These are phyloP conservation scores for Notothenia rossii DNA, from an alignment of 2,113 vertebrate species.

Conservation along the genomic window DNA sequence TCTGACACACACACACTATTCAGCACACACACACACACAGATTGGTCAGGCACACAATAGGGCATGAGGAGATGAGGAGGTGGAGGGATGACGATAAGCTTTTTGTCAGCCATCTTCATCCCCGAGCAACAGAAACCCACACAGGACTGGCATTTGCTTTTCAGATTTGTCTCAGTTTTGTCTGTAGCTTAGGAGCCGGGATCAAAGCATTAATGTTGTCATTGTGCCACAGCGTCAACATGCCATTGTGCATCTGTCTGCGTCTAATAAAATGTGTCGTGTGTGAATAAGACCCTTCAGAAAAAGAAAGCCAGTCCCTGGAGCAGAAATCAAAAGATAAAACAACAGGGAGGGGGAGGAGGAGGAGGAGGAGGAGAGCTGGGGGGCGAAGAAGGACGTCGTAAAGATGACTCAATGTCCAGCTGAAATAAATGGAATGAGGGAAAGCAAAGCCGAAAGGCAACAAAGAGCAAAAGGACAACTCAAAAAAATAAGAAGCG, in stretches of 20 bases:
- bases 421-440: slow-evolving; percentile 44
- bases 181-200: not conserved
- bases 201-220: slow-evolving; percentile 55
- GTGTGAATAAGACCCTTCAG: slow-evolving; percentile 41
- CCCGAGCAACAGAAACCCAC: slow-evolving; percentile 57
- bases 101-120: slow-evolving; percentile 52
- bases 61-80: slow-evolving; percentile 59
- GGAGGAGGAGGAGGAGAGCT: slow-evolving; percentile 12
- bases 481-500: slow-evolving; percentile 85
- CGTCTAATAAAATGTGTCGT: slow-evolving; percentile 32
- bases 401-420: slow-evolving; percentile 56
- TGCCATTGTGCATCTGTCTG: slow-evolving; percentile 61
- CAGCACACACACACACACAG: slow-evolving; percentile 24
- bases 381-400: slow-evolving; percentile 1
- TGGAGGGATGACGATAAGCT: slow-evolving; percentile 54
- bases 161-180: slow-evolving; percentile 26
- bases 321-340: slow-evolving; percentile 53
- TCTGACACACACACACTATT: slow-evolving; percentile 11
- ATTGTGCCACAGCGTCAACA: slow-evolving; percentile 28
- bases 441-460: slow-evolving; percentile 58
- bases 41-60: slow-evolving; percentile 42
- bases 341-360: not conserved
- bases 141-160: slow-evolving; percentile 67
- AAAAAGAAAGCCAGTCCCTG: slow-evolving; percentile 65
- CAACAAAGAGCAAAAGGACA: slow-evolving; percentile 71